Evolutionary conservation across 2,113 vertebrate species (phyloP), one percentile per base, ranked within the genome.

Genomic region (Bos indicus): DNA sequence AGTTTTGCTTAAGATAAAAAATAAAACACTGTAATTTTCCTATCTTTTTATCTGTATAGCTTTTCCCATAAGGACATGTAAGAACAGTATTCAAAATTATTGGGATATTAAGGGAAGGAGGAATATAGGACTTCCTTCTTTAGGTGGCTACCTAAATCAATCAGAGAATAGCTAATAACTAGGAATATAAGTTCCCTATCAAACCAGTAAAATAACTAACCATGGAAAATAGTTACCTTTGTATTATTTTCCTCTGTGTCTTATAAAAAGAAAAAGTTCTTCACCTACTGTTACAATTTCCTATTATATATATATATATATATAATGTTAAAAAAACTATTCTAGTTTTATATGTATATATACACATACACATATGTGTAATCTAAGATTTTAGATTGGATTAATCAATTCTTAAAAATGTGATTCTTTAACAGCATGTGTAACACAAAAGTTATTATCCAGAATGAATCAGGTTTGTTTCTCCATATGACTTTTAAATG

Each of bases 211-310:
- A 87, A 81, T 88, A 92, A 94, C 2, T 71, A 96, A 48, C 51
- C 28, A 71, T 92, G 26, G 25, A 98, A 96, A 93, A 97, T 88
- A 98, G 60, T n/a, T 97, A 90, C 59, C 46, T 21, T 80, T 88
- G 28, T 78, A 71, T 91, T 78, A 85, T 96, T 1, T 77, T 77
- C 10, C n/a, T 80, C 40, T 64, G 51, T 52, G 21, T 12, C 3
- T 85, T 64, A 33, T 80, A 43, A 26, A 1, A 51, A 23, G 17
- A 67, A 54, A 94, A 67, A 43, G 0, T n/a, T 81, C 9, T 92
- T 56, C 28, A 43, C 23, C 19, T 62, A 52, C 26, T 54, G 13
- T 67, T 33, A 16, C 4, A 7, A 33, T 97, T 94, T 82, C 7
- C 80, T 52, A 40, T 26, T 7, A 0, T 25, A 54, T 17, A 3